Percentiles rank a stretch among this genome's conserved stretches.
Evolutionary conservation across 2,888 invertebrate genomes (phyloP).

Genomic region (Saturnia pavonia): DNA sequence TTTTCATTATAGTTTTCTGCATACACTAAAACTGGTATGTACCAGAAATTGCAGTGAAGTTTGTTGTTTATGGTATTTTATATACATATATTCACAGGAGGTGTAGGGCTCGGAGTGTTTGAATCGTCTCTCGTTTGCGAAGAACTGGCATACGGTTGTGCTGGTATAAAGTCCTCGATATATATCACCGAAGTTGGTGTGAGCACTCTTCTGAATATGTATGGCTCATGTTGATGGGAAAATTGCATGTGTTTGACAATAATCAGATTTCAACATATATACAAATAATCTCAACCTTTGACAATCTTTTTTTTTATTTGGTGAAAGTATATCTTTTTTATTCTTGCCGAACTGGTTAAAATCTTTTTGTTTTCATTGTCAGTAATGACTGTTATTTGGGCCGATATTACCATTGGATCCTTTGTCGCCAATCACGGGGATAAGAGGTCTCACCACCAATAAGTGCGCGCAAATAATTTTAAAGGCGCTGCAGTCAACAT

Average conservation of each 20-base stretch:
- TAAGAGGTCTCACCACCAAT: no score
- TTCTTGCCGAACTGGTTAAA: not conserved
- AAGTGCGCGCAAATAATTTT: no score
- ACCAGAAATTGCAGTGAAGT: conserved; percentile 80
- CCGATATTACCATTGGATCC: no score
- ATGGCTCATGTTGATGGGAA: conserved; percentile 16
- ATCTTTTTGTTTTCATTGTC: not conserved
- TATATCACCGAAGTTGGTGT: conserved; percentile 89
- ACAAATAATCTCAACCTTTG: not conserved
- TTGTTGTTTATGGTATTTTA: conserved; percentile 73
- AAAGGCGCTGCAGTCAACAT: no score
- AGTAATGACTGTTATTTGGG: no score
- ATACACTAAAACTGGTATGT: not conserved
- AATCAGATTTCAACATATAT: not conserved
- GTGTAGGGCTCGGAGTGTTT: conserved; percentile 86
- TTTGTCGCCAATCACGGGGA: no score
- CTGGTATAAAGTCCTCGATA: conserved; percentile 94
- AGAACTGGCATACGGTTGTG: conserved; percentile 94
- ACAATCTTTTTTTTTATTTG: not conserved
- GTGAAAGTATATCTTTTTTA: not conserved
- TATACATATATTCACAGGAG: conserved; percentile 80
- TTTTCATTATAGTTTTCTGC: not conserved
- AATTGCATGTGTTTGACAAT: conserved; percentile 6
- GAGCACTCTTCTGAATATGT: conserved; percentile 38
- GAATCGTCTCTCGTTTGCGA: conserved; percentile 91